A percentile compares a stretch with the other conserved stretches of the same genome.
Conservation (phyloP, 2,888 invertebrate genomes). For the Dicyrtomina minuta region DNA sequence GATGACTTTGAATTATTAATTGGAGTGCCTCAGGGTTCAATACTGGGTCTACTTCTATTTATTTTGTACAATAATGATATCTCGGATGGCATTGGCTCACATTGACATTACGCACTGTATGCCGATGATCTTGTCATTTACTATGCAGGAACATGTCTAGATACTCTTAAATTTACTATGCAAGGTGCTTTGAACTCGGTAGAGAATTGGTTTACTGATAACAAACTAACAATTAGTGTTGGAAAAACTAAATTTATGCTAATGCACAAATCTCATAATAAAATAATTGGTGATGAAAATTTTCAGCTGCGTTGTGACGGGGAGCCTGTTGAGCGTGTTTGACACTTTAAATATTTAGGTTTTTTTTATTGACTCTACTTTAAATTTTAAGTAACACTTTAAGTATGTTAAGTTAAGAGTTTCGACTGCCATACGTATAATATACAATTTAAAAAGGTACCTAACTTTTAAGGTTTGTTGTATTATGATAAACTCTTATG, state of each 20-base stretch:
- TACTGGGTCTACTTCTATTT: conserved; percentile 34
- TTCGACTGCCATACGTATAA: too few species aligned
- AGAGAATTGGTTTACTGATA: background rate
- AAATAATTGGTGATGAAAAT: background rate
- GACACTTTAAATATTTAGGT: too few species aligned
- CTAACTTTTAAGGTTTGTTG: too few species aligned
- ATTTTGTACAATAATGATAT: conserved; percentile 36
- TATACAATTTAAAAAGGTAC: too few species aligned
- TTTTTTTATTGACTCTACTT: too few species aligned
- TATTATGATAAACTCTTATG: too few species aligned
- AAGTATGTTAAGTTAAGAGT: too few species aligned
- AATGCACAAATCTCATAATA: background rate
- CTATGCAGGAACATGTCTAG: background rate
- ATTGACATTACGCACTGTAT: conserved; percentile 7
- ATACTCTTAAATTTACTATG: background rate
- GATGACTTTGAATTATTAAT: background rate
- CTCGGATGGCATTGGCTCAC: conserved; percentile 1
- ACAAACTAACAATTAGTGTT: background rate
- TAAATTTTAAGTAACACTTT: too few species aligned
- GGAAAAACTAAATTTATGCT: too few species aligned
- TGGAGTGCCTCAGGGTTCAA: conserved; percentile 22
- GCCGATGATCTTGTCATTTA: conserved; percentile 31
- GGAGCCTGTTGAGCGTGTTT: too few species aligned
- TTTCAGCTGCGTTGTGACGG: too few species aligned
- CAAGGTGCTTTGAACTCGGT: background rate